phyloP scores from a whole-genome alignment of 2,888 invertebrate genomes.

The Drosophila parthenogenetica region DNA sequence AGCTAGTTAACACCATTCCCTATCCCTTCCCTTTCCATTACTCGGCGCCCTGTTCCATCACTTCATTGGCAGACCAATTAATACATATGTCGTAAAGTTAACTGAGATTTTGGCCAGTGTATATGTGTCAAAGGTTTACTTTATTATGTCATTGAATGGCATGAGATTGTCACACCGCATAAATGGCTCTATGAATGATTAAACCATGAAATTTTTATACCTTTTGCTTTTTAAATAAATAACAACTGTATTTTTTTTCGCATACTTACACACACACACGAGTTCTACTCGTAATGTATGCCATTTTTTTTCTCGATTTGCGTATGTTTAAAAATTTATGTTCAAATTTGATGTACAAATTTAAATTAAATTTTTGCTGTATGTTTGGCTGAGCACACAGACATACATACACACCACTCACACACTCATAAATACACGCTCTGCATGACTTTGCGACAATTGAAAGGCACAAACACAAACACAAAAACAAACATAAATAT shows the following conservation, averaged over 20 bases:
- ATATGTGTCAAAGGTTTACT: conserved; percentile 50
- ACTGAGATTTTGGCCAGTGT: conserved; percentile 46
- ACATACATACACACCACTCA: conserved; percentile 8
- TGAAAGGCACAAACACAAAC: conserved; percentile 43
- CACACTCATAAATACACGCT: background rate
- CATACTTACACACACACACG: conserved; percentile 6
- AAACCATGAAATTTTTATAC: conserved; percentile 36
- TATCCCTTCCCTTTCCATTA: too few relatives aligned
- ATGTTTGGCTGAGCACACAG: conserved; percentile 18
- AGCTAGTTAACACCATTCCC: conserved; percentile 29
- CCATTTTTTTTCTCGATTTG: conserved; percentile 35
- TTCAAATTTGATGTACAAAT: conserved; percentile 73
- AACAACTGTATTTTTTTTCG: conserved; percentile 12
- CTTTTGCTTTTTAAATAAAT: conserved; percentile 17
- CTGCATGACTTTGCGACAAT: conserved; percentile 60
- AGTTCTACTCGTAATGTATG: conserved; percentile 23
- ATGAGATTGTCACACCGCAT: conserved; percentile 38
- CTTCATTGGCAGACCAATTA: conserved; percentile 59
- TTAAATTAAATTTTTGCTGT: conserved; percentile 74
- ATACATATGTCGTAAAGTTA: conserved; percentile 54
- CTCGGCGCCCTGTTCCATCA: background rate
- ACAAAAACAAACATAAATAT: conserved; percentile 3
- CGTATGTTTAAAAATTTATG: conserved; percentile 67
- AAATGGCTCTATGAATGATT: conserved; percentile 68
- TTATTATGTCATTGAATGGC: conserved; percentile 55